These are phyloP conservation scores for Heteractis magnifica DNA, from an alignment of 92 coral and sea anemone species.

Conservation along the genomic window DNA sequence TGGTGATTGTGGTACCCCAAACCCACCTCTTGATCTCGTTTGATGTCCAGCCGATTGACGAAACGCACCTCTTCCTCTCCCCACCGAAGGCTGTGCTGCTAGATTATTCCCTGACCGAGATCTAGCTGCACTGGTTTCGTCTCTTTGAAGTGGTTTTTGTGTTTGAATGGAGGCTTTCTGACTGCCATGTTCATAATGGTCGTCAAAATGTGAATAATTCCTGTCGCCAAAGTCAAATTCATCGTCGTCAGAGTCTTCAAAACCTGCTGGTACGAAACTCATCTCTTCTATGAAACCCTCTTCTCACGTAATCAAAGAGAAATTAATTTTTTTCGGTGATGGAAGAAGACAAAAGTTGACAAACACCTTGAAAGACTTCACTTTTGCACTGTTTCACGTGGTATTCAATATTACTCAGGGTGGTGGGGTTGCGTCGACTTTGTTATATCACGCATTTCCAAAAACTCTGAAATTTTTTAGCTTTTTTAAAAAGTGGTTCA, in stretches of 20 bases:
- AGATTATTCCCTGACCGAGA: neutral
- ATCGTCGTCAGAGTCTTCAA: conserved; percentile 91
- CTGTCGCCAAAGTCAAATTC: conserved; percentile 40
- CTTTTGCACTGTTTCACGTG: conserved; percentile 6
- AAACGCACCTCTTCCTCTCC: conserved; percentile 55
- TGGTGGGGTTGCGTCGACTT: neutral
- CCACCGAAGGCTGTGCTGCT: conserved; percentile 1
- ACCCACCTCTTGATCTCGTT: conserved; percentile 43
- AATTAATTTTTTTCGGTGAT: neutral
- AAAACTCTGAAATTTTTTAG: neutral
- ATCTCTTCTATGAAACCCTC: conserved; percentile 24
- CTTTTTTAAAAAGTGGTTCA: neutral
- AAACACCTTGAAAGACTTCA: neutral
- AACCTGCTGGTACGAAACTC: conserved; percentile 89
- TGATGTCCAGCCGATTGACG: neutral
- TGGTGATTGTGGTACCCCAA: conserved; percentile 40
- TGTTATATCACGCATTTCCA: neutral
- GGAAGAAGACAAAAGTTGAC: neutral
- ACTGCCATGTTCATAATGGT: neutral
- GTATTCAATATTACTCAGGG: neutral
- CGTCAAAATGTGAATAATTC: neutral
- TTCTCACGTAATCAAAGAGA: neutral
- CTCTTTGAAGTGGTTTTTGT: neutral
- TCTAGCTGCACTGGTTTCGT: neutral
- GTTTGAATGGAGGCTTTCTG: neutral